Base-by-base conservation (phyloP, 1,140 invertebrate species). In the Geopemphigus sp. region DNA sequence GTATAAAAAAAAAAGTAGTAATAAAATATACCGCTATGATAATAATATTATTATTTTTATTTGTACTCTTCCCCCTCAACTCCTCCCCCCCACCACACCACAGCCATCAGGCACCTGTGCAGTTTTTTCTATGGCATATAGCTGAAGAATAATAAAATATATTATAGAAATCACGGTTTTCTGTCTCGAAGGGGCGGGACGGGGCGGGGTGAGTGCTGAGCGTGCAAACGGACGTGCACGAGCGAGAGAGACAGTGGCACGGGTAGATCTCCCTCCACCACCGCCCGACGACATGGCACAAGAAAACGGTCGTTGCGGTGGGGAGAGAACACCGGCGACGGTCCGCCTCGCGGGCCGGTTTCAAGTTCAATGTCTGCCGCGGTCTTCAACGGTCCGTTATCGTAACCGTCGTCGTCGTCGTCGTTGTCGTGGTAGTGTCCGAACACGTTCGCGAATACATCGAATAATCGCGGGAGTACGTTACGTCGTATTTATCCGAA, bases 281-380 rank as follows among this genome's bases (percentile, higher is more conserved):
- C 57, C 63, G 17, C 8, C 45, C n/a, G n/a, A 17, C n/a, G 11
- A 45, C 17, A 14, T 24, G 14, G 39, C 11, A 1, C 64, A 47
- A 47, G 64, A 66, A 68, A 68, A 68, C 64, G 39, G 64, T 68
- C 47, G 11, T 68, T 11, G 17, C 14, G 68, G 68, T 26, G 68
- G 68, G 45, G 66, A 12, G 47, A 53, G 50, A 19, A 26, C 47
- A 24, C 24, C 17, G 45, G 22, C 24, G 47, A 47, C 68, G 24
- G 45, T 70, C 68, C 68, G 68, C 68, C 24, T 50, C 29, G 1
- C 32, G 32, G 32, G 32, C 32, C 32, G 45, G 68, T 53, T 70
- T 70, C 68, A 70, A 70, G 68, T 70, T 70, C 68, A 70, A 70
- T 70, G 66, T 53, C 66, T 70, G 47, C 24, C 45, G 45, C 26